A percentile compares a stretch with the other conserved stretches of the same genome.
phyloP scores from a whole-genome alignment of 2,797 vertebrate genomes.

The Ateles fusciceps region DNA sequence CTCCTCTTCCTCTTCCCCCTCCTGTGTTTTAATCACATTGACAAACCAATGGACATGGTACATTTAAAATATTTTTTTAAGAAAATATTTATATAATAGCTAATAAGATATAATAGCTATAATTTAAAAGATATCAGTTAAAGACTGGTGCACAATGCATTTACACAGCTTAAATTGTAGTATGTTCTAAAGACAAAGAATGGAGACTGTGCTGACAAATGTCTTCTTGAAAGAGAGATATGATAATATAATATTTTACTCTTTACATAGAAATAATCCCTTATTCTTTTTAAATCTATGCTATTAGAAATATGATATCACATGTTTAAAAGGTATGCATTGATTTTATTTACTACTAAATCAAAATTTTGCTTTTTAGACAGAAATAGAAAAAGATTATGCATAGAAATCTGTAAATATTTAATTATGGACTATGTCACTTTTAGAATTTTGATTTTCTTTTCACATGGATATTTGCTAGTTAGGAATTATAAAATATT shows the following conservation, averaged over 20 bases:
- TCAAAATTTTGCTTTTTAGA: neutral
- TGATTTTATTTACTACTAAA: conserved; percentile 2
- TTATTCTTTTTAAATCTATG: neutral
- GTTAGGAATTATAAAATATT: neutral
- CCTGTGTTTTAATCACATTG: neutral
- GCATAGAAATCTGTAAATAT: neutral
- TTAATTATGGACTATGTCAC: neutral
- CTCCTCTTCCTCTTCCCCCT: too few species aligned
- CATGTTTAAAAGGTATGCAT: neutral
- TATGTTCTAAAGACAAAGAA: neutral
- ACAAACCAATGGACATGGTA: neutral
- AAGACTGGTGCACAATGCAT: neutral
- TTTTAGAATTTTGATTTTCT: neutral
- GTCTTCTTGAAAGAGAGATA: neutral
- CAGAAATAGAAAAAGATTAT: neutral
- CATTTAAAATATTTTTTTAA: neutral
- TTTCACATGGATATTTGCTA: neutral
- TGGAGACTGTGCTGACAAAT: neutral
- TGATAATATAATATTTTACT: neutral
- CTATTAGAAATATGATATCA: neutral
- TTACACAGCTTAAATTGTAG: neutral
- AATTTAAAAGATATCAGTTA: conserved; percentile 7
- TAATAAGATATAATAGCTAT: neutral
- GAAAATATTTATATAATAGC: neutral
- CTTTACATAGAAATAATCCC: neutral